Conservation (phyloP, 2,888 invertebrate genomes). For the Rhamphomyia laevipes region DNA sequence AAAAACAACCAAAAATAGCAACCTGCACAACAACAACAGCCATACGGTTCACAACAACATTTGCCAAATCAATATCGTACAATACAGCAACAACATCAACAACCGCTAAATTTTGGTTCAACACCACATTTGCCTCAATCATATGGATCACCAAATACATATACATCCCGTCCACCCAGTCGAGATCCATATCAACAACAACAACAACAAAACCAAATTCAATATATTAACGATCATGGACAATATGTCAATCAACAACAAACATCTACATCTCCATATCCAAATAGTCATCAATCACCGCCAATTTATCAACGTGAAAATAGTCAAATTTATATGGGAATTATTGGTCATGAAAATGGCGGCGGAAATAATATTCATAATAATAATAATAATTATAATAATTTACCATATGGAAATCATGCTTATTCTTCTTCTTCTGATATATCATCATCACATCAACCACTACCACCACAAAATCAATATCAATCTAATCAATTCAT, state of each 20-base stretch:
- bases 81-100: constrained; percentile 27
- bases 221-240: constrained; percentile 37
- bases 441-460: constrained; percentile 11
- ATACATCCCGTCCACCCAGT: constrained; percentile 34
- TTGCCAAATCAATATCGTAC: constrained; percentile 36
- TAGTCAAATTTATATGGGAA: constrained; percentile 37
- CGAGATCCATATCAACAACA: constrained; percentile 36
- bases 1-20: background rate
- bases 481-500: constrained; percentile 22
- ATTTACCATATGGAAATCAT: constrained; percentile 18
- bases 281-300: constrained; percentile 42
- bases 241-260: constrained; percentile 34
- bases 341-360: constrained; percentile 37
- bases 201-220: constrained; percentile 32
- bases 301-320: constrained; percentile 39
- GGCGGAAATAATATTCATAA: constrained; percentile 11
- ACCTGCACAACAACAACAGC: constrained; percentile 29
- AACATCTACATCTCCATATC: constrained; percentile 26
- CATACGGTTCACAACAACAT: constrained; percentile 43
- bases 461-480: constrained; percentile 17
- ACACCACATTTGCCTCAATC: constrained; percentile 36
- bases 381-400: constrained; percentile 22
- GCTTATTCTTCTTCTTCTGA: background rate
- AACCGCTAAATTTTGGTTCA: constrained; percentile 31
- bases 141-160: constrained; percentile 28